Base-by-base conservation (phyloP, 2,113 vertebrate genomes). In the Dissostichus mawsoni region DNA sequence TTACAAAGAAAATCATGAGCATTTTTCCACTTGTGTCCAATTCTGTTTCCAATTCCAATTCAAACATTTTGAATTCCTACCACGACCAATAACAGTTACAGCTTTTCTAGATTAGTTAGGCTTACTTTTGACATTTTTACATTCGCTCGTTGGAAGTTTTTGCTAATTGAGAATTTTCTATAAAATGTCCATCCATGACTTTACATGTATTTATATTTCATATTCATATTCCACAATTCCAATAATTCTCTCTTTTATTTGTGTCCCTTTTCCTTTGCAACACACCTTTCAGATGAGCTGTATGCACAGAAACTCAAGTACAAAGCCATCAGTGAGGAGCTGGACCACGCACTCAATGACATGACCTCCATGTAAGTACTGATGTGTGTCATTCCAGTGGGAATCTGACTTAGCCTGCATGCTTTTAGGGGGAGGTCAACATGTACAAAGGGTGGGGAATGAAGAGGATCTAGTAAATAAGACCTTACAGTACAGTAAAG, bases 241-340 rank as follows among this genome's bases (percentile, higher is more conserved):
- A 29, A 29, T 67, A 41, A 29, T 33, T 18, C 66, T 10, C 16
- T 55, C 2, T 53, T 14, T 57, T 18, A 13, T 74, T 63, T 48
- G 51, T 64, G 64, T 64, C 20, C 36, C 25, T 52, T 55, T 50
- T 25, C 8, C 44, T 66, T 56, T 71, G 4, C 5, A 17, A 29
- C 63, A 48, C 20, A 16, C 8, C 36, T 3, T 50, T 29, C 92
- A 94, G 93, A 99, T 94, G 97, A 99, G 94, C 97, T 98, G 76
- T 99, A 99, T 92, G 95, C 98, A 92, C 98, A 99, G 95, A 99
- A 99, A 95, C 97, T 99, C 90, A 99, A 99, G 96, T 99, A 99
- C 96, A 99, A 99, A 94, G 98, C 98, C 92, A 98, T 99, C 96
- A 99, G 98, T 89, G 98, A 99, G 95, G 98, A 99, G 88, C 93